Conservation (phyloP, 2,113 vertebrate genomes). For the Chionis minor region DNA sequence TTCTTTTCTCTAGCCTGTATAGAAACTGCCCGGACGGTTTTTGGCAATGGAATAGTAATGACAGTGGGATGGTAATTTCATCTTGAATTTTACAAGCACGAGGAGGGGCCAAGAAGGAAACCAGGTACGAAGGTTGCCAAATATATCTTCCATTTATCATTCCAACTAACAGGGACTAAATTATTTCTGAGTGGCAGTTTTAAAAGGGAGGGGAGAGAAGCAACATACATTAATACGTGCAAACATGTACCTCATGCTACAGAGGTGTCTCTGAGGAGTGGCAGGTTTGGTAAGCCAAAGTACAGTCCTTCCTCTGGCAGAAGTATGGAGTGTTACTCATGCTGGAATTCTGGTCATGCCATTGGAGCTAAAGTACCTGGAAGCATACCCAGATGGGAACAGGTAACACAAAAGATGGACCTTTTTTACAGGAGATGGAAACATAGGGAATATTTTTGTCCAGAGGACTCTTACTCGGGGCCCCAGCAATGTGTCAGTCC, state of each 20-base stretch:
- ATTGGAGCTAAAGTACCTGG: neutral
- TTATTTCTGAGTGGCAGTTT: slow-evolving; percentile 47
- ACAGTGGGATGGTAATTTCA: slow-evolving; percentile 18
- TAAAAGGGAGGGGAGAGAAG: slow-evolving; percentile 42
- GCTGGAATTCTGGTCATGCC: neutral
- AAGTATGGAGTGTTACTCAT: neutral
- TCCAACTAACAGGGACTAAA: neutral
- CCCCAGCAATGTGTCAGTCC: neutral
- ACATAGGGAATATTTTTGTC: neutral
- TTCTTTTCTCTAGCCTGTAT: neutral
- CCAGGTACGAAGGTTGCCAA: slow-evolving; percentile 33
- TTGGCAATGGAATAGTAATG: neutral
- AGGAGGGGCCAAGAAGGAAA: slow-evolving; percentile 25
- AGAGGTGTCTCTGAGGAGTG: slow-evolving; percentile 37
- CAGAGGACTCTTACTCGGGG: neutral
- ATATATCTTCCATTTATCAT: slow-evolving; percentile 38
- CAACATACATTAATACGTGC: neutral
- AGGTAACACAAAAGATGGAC: neutral
- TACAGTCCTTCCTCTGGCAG: neutral
- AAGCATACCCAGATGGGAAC: neutral
- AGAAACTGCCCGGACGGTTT: neutral
- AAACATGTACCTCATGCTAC: neutral
- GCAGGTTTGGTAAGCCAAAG: slow-evolving; percentile 20
- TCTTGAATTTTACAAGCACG: slow-evolving; percentile 17
- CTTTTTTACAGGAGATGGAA: neutral